These are phyloP conservation scores for Epistrophella euchroma DNA, from an alignment of 2,888 invertebrate genomes.

Conservation along the genomic window DNA sequence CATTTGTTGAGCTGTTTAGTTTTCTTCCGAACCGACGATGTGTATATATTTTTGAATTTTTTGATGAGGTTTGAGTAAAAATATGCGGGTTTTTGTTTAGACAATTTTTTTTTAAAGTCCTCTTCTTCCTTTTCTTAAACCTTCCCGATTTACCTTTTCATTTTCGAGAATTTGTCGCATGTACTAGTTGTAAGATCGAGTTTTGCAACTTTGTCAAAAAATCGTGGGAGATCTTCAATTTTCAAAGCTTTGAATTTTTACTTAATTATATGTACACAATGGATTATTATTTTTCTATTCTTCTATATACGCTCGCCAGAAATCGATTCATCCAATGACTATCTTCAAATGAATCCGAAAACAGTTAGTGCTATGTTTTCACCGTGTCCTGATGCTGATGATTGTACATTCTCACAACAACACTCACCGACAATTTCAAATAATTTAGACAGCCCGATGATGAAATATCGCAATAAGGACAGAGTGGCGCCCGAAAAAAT, in stretches of 20 bases:
- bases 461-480: constrained; percentile 80
- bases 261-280: too few relatives aligned
- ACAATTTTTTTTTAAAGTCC: too few relatives aligned
- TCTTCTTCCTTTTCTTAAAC: too few relatives aligned
- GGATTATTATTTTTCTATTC: background rate
- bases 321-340: constrained; percentile 81
- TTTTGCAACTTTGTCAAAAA: too few relatives aligned
- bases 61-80: too few relatives aligned
- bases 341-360: constrained; percentile 82
- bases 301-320: constrained; percentile 66
- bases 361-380: constrained; percentile 82
- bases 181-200: too few relatives aligned
- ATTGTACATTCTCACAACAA: constrained; percentile 80
- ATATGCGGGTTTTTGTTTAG: too few relatives aligned
- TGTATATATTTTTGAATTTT: background rate
- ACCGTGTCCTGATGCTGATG: constrained; percentile 81
- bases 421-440: constrained; percentile 83
- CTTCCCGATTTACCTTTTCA: too few relatives aligned
- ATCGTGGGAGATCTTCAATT: background rate
- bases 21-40: too few relatives aligned
- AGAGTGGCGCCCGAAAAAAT: constrained; percentile 83
- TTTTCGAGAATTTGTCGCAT: too few relatives aligned
- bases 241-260: too few relatives aligned
- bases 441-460: constrained; percentile 81
- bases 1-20: too few relatives aligned